Conservation (phyloP, 92 coral and sea anemone species). For the Palythoa heliodiscus region DNA sequence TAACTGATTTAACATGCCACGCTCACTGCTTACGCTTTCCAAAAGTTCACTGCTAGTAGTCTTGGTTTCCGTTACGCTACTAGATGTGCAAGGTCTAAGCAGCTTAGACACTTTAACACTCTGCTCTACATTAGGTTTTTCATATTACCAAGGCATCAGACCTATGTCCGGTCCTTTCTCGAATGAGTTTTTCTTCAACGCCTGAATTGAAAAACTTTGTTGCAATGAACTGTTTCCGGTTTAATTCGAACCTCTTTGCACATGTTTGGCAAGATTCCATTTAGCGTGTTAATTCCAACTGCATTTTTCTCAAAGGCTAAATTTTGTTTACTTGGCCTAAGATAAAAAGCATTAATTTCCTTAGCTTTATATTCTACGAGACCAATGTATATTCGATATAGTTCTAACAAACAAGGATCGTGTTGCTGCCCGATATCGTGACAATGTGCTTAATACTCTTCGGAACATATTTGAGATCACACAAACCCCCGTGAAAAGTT, state of each 20-base stretch:
- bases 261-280: too few relatives aligned
- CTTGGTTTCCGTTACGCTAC: constrained; percentile 14
- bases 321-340: not conserved
- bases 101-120: not conserved
- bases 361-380: too few relatives aligned
- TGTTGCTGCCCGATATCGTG: constrained; percentile 23
- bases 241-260: too few relatives aligned
- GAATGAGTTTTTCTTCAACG: constrained; percentile 56
- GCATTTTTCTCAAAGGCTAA: too few relatives aligned
- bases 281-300: too few relatives aligned
- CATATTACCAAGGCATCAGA: constrained; percentile 34
- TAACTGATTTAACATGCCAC: too few relatives aligned
- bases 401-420: not conserved
- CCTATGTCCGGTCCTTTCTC: constrained; percentile 49
- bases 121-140: constrained; percentile 45
- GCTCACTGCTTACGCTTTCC: too few relatives aligned
- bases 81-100: not conserved
- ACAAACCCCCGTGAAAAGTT: too few relatives aligned
- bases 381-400: not conserved
- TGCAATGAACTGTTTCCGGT: not conserved
- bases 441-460: constrained; percentile 48
- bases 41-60: too few relatives aligned
- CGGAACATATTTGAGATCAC: constrained; percentile 23
- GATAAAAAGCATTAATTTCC: too few relatives aligned
- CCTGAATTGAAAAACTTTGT: constrained; percentile 52